phyloP scores from a whole-genome alignment of 2,888 invertebrate species.

The Monopis laevigella region DNA sequence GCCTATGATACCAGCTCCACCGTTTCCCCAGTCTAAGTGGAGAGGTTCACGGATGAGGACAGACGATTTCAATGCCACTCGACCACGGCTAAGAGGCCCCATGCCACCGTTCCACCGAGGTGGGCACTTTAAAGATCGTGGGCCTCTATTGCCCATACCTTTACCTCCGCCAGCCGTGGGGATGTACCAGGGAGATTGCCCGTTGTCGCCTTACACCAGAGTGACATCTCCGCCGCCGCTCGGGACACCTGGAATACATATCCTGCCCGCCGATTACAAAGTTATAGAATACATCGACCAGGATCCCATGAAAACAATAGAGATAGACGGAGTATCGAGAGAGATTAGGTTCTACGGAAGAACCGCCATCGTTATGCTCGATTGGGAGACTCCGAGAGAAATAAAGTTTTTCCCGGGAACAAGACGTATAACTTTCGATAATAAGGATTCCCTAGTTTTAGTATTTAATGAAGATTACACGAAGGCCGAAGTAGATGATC shows the following conservation, averaged over 20 bases:
- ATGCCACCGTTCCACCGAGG: constrained; percentile 29
- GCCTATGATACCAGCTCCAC: constrained; percentile 24
- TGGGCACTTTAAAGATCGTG: constrained; percentile 12
- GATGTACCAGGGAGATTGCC: constrained; percentile 43
- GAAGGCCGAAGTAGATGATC: constrained; percentile 77
- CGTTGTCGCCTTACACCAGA: constrained; percentile 43
- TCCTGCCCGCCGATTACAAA: constrained; percentile 45
- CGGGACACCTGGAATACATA: constrained; percentile 40
- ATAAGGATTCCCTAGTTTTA: constrained; percentile 73
- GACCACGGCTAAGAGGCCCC: constrained; percentile 25
- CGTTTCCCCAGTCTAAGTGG: constrained; percentile 28
- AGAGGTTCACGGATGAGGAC: constrained; percentile 41
- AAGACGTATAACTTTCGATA: constrained; percentile 78
- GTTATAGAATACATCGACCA: constrained; percentile 53
- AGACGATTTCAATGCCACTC: constrained; percentile 38
- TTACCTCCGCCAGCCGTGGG: constrained; percentile 46
- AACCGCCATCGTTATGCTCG: constrained; percentile 84
- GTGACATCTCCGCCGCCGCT: constrained; percentile 41
- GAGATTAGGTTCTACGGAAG: constrained; percentile 89
- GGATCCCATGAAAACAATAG: constrained; percentile 81
- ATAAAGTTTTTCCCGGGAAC: constrained; percentile 86
- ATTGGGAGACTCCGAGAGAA: constrained; percentile 86
- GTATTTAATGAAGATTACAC: constrained; percentile 76
- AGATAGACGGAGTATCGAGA: constrained; percentile 81
- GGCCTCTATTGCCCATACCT: constrained; percentile 27